These are phyloP conservation scores for Montipora capitata DNA, from an alignment of 92 coral and sea anemone species.

Conservation along the genomic window DNA sequence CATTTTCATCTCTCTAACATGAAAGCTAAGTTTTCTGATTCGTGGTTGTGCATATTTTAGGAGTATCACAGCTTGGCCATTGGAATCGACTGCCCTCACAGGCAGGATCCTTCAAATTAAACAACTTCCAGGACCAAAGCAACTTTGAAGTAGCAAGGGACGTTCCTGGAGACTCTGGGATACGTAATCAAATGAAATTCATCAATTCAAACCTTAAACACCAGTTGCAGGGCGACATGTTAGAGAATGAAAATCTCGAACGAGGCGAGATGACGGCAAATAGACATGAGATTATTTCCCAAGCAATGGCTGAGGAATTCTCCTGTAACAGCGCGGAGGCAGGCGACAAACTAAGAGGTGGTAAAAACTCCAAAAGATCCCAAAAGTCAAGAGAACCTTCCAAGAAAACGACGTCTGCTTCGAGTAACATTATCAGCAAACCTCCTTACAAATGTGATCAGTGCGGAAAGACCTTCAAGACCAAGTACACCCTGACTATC, in stretches of 20 bases:
- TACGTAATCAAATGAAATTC: not conserved
- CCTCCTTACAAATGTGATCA: slow-evolving; percentile 93
- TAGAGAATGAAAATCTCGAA: slow-evolving; percentile 15
- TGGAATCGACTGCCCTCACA: slow-evolving; percentile 24
- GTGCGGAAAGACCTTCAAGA: slow-evolving; percentile 97
- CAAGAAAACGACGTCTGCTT: slow-evolving; percentile 18
- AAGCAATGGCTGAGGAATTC: not conserved
- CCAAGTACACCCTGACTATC: slow-evolving; percentile 97
- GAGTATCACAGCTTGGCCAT: slow-evolving; percentile 18
- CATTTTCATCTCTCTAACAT: not conserved
- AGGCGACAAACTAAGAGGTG: slow-evolving; percentile 1
- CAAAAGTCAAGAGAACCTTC: slow-evolving; percentile 30
- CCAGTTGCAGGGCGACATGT: not conserved
- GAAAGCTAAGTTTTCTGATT: slow-evolving; percentile 2
- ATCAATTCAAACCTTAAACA: not conserved
- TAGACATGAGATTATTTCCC: not conserved
- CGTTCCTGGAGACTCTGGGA: not conserved
- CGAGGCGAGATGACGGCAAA: not conserved
- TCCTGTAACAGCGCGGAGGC: not conserved
- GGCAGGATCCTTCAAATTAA: not conserved
- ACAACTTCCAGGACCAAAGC: not conserved
- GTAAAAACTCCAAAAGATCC: slow-evolving; percentile 6
- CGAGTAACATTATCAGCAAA: slow-evolving; percentile 26
- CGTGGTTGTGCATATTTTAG: slow-evolving; percentile 35
- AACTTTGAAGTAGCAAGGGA: not conserved